phyloP scores from a whole-genome alignment of 2,113 vertebrate genomes.

The Eptatretus burgeri region DNA sequence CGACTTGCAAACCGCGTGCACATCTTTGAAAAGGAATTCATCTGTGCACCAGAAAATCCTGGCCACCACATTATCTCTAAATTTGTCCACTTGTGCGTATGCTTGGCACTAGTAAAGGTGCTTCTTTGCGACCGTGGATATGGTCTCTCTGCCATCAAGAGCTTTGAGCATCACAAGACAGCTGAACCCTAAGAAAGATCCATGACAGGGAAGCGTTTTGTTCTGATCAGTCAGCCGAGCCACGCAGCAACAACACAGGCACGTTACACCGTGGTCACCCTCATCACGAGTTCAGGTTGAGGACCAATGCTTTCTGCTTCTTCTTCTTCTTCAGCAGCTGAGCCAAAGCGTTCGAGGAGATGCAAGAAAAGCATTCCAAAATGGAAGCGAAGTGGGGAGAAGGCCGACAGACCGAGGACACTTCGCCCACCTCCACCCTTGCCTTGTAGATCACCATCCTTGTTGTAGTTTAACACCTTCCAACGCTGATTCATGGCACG shows the following conservation, averaged over 20 bases:
- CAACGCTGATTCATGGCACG: constrained; percentile 98
- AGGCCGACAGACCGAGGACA: neutral
- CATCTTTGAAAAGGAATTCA: too few species aligned
- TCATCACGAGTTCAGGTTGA: constrained; percentile 93
- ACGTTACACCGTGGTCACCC: constrained; percentile 83
- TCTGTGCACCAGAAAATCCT: too few species aligned
- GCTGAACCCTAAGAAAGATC: too few species aligned
- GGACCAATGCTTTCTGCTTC: constrained; percentile 16
- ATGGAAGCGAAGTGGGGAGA: constrained; percentile 5
- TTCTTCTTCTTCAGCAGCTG: neutral
- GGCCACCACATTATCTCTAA: too few species aligned
- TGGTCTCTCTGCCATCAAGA: too few species aligned
- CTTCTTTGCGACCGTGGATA: too few species aligned
- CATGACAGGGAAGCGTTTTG: too few species aligned
- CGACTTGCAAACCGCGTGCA: too few species aligned
- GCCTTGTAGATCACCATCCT: constrained; percentile 57
- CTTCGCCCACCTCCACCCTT: constrained; percentile 22
- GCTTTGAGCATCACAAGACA: too few species aligned
- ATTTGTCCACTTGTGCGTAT: too few species aligned
- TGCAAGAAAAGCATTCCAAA: constrained; percentile 3
- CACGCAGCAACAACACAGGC: constrained; percentile 11
- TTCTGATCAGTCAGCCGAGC: too few species aligned
- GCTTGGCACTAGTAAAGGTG: too few species aligned
- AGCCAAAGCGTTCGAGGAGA: neutral
- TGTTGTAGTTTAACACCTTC: constrained; percentile 96